Percentiles rank a stretch among this genome's conserved stretches.
phyloP scores from a whole-genome alignment of 2,113 vertebrate genomes.

The Pterocles gutturalis region DNA sequence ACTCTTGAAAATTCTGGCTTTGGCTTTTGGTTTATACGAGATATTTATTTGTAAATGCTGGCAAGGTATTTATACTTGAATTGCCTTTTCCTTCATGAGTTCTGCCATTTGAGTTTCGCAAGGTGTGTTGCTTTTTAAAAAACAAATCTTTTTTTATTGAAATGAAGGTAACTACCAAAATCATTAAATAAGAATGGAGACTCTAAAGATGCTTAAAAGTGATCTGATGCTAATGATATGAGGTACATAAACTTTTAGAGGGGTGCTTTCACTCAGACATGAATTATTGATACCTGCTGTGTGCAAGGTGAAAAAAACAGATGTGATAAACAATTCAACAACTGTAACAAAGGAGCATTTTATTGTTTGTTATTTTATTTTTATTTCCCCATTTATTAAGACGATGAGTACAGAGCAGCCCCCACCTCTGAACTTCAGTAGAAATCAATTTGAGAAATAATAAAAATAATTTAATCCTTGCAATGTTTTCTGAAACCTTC shows the following conservation, averaged over 20 bases:
- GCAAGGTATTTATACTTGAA: not conserved
- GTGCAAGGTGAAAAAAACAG: not conserved
- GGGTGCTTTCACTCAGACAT: slow-evolving; percentile 46
- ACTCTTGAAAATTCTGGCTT: not conserved
- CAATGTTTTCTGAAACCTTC: not conserved
- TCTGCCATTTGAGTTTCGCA: not conserved
- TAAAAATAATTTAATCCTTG: slow-evolving; percentile 22
- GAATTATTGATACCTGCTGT: slow-evolving; percentile 64
- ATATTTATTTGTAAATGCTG: not conserved
- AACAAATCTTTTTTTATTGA: slow-evolving; percentile 24
- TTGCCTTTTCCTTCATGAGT: not conserved
- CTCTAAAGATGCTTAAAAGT: slow-evolving; percentile 34
- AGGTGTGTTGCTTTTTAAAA: not conserved
- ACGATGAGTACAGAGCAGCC: not conserved
- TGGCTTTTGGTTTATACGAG: not conserved
- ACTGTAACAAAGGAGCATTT: slow-evolving; percentile 1
- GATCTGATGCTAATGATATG: slow-evolving; percentile 52
- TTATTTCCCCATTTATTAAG: slow-evolving; percentile 53
- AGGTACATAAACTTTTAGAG: slow-evolving; percentile 48
- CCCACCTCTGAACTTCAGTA: not conserved
- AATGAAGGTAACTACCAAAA: slow-evolving; percentile 29
- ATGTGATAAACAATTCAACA: slow-evolving; percentile 50
- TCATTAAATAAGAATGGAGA: not conserved
- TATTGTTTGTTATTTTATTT: slow-evolving; percentile 44
- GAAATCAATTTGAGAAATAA: slow-evolving; percentile 36